Evolutionary conservation across 2,797 vertebrate species (phyloP), one percentile per base, ranked within the genome.

Genomic region (Pipistrellus pygmaeus): DNA sequence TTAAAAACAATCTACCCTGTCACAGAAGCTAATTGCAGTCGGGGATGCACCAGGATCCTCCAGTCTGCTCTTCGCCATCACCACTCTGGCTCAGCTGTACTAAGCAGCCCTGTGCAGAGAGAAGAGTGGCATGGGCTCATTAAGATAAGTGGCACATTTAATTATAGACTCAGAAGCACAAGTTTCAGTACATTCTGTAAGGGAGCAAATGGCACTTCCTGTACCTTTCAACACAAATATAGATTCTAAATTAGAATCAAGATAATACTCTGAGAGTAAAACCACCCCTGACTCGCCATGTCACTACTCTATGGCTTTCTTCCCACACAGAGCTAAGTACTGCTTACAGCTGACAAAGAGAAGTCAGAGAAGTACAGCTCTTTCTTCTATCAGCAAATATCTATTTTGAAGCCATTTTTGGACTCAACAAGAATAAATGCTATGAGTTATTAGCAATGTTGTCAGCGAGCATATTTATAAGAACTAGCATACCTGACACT

Each of bases 111-210:
- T 12, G 41, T 13, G 41, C 30, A 48, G 57, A 85, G 64, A 84
- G 86, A 30, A 62, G 73, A 94, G 82, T 69, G 71, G 46, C 87
- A 72, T 91, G 88, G 91, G 90, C 86, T 96, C 92, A 92, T 96
- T 96, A 93, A 94, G 94, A 85, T 96, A 97, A 97, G 92, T 89
- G 86, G 66, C 18, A 41, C 38, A n/a, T 91, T 96, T 89, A 96
- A 96, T 96, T 93, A 90, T 7, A 95, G 35, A 64, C 78, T 68
- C 60, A n/a, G 68, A 85, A 96, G 90, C 66, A 57, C 76, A 55
- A 46, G 76, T 87, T 93, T 90, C 66, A 77, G 85, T 84, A 85
- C 55, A 41, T 48, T 92, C 41, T 92, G n/a, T 64, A 15, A 64
- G 11, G 41, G 48, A 96, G 51, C 41, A 95, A 82, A 81, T 48